These are phyloP conservation scores for Fissipunctia ypsillon DNA, from an alignment of 2,888 invertebrate genomes.

Conservation along the genomic window DNA sequence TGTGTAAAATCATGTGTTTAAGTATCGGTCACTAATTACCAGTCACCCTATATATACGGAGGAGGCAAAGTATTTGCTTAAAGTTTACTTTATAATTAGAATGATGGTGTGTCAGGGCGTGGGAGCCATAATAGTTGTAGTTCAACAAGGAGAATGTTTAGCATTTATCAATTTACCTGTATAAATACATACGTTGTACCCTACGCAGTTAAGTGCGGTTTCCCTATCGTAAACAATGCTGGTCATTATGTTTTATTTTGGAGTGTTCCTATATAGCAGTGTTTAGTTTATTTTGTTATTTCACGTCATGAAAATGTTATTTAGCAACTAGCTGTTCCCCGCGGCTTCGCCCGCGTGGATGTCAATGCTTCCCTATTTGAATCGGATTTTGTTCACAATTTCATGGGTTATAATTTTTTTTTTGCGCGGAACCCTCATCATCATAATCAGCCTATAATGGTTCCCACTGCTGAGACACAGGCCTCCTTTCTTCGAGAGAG, in stretches of 20 bases:
- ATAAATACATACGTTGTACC: not conserved
- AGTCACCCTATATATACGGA: not conserved
- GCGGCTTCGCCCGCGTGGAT: too few species aligned
- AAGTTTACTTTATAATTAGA: not conserved
- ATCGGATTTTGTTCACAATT: too few species aligned
- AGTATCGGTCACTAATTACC: too few species aligned
- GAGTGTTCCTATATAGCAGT: not conserved
- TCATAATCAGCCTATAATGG: too few species aligned
- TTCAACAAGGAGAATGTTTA: conserved; percentile 18
- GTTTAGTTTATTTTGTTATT: not conserved
- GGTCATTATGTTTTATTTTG: conserved; percentile 11
- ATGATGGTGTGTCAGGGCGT: conserved; percentile 1
- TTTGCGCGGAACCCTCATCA: too few species aligned
- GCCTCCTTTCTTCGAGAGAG: too few species aligned
- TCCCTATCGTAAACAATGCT: conserved; percentile 14
- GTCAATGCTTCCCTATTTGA: too few species aligned
- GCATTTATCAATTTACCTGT: conserved; percentile 12
- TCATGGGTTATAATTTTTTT: too few species aligned
- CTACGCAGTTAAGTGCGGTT: not conserved
- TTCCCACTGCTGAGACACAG: too few species aligned
- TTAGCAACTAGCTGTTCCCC: too few species aligned
- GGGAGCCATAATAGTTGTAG: conserved; percentile 1
- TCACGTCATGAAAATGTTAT: not conserved
- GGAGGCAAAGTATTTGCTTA: not conserved
- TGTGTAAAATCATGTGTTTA: too few species aligned